phyloP scores from a whole-genome alignment of 2,888 invertebrate species.

The Tetragonula carbonaria region DNA sequence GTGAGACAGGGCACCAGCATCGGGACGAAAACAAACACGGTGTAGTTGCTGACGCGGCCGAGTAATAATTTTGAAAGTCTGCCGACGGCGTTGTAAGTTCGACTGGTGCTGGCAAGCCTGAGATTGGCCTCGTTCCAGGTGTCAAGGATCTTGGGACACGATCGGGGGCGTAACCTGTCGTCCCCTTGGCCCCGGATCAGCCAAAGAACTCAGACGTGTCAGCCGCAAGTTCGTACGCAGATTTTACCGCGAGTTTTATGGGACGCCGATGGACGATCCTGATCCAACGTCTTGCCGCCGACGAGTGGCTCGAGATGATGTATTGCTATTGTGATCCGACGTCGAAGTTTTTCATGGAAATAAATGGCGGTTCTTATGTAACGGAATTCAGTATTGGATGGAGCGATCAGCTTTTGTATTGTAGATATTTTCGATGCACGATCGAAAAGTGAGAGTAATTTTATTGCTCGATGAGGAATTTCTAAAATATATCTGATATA shows the following conservation, averaged over 20 bases:
- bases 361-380: not conserved
- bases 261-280: constrained; percentile 8
- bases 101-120: constrained; percentile 67
- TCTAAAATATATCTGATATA: too few relatives aligned
- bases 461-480: not conserved
- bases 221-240: constrained; percentile 61
- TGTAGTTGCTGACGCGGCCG: constrained; percentile 78
- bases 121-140: constrained; percentile 81
- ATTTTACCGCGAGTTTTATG: constrained; percentile 53
- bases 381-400: not conserved
- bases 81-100: constrained; percentile 80
- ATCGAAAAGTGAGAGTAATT: not conserved
- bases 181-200: constrained; percentile 71
- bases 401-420: not conserved
- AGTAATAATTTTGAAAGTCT: constrained; percentile 81
- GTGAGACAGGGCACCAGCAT: constrained; percentile 52
- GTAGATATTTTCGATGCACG: not conserved
- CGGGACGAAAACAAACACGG: constrained; percentile 79
- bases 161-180: constrained; percentile 73
- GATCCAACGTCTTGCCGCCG: not conserved
- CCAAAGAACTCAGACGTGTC: constrained; percentile 61
- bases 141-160: constrained; percentile 77
- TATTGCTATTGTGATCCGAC: not conserved
- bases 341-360: not conserved
- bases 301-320: not conserved